phyloP scores from a whole-genome alignment of 1,140 invertebrate species.

The Delia radicum region DNA sequence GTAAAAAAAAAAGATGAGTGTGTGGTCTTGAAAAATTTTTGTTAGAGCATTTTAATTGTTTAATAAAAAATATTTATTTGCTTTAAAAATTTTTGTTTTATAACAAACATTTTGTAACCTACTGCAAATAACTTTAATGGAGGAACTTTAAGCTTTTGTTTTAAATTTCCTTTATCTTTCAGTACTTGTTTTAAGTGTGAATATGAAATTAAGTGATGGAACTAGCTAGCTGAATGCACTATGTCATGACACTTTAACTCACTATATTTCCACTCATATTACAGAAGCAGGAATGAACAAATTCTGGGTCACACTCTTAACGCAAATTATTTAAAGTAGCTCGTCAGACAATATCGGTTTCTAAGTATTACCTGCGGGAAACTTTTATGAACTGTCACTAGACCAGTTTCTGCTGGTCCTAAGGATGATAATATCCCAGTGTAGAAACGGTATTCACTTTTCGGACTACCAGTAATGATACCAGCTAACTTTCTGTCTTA shows the following conservation, averaged over 20 bases:
- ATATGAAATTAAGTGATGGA: neutral
- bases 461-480: too few relatives aligned
- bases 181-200: neutral
- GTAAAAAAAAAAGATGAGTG: neutral
- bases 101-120: neutral
- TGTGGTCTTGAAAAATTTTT: neutral
- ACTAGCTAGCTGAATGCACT: neutral
- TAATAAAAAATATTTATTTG: neutral
- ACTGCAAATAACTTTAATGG: neutral
- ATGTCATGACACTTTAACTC: neutral
- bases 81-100: neutral
- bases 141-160: neutral
- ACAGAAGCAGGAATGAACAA: neutral
- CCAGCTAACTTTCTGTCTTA: too few relatives aligned
- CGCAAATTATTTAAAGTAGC: too few relatives aligned
- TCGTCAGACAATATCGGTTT: too few relatives aligned
- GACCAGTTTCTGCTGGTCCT: too few relatives aligned
- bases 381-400: too few relatives aligned
- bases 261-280: neutral
- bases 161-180: neutral
- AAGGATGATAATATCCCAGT: too few relatives aligned
- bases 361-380: too few relatives aligned
- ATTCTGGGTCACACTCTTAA: too few relatives aligned
- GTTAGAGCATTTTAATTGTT: neutral
- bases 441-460: too few relatives aligned